These are phyloP conservation scores for Tinea trinotella DNA, from an alignment of 2,888 invertebrate species.

Conservation along the genomic window DNA sequence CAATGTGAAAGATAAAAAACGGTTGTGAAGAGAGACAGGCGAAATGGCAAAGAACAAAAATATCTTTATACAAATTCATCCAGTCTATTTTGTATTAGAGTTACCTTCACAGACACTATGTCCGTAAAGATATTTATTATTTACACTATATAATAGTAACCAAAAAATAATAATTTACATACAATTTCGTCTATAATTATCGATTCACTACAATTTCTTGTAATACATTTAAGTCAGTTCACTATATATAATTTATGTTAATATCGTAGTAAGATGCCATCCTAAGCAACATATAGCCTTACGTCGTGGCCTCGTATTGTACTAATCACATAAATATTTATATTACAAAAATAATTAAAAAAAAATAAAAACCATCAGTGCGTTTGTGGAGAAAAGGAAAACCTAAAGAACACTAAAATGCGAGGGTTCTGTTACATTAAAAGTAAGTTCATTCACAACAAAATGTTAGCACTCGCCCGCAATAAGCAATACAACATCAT, in stretches of 20 bases:
- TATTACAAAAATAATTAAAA: neutral
- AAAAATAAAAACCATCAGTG: constrained; percentile 12
- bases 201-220: neutral
- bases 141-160: neutral
- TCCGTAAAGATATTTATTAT: neutral
- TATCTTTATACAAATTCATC: constrained; percentile 7
- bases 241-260: neutral
- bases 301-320: constrained; percentile 5
- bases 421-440: constrained; percentile 49
- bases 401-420: constrained; percentile 56
- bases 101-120: neutral
- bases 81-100: constrained; percentile 6
- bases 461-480: neutral
- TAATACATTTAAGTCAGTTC: neutral
- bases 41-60: constrained; percentile 4
- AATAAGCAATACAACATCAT: neutral
- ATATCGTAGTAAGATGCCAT: neutral
- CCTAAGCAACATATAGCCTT: constrained; percentile 7
- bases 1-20: neutral
- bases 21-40: neutral
- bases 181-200: constrained; percentile 8
- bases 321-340: constrained; percentile 11
- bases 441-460: neutral
- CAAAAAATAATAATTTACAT: constrained; percentile 1
- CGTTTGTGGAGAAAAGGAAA: constrained; percentile 31